These are phyloP conservation scores for Lomographa bimaculata DNA, from an alignment of 2,888 invertebrate genomes.

Conservation along the genomic window DNA sequence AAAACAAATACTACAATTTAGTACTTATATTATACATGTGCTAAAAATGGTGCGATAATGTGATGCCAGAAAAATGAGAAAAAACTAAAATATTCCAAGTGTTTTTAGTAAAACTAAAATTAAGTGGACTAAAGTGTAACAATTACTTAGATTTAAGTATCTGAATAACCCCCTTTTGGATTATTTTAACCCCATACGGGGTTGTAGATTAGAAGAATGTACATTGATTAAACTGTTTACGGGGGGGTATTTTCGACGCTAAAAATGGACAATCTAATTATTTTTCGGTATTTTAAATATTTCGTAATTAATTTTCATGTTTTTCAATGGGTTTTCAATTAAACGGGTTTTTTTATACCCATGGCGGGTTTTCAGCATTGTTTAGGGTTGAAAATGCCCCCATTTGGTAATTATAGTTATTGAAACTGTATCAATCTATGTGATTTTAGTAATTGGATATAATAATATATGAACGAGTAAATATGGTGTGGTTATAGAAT, in stretches of 20 bases:
- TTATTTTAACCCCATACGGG: conserved; percentile 12
- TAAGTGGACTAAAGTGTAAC: conserved; percentile 22
- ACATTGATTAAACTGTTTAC: conserved; percentile 1
- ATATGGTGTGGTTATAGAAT: no score
- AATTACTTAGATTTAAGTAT: conserved; percentile 24
- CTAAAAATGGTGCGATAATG: conserved; percentile 25
- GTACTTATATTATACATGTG: conserved; percentile 16
- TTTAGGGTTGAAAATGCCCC: not conserved
- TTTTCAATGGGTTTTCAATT: no score
- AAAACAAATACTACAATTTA: conserved; percentile 1
- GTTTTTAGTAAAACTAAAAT: conserved; percentile 34
- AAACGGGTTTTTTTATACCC: not conserved
- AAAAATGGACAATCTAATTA: not conserved
- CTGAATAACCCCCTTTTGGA: conserved; percentile 9
- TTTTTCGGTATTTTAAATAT: no score
- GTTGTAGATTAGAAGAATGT: conserved; percentile 1
- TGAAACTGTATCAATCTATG: not conserved
- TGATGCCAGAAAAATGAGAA: conserved; percentile 18
- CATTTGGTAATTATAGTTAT: not conserved
- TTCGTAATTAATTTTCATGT: no score
- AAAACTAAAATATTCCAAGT: conserved; percentile 23
- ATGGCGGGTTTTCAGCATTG: not conserved
- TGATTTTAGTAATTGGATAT: no score
- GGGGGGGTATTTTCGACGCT: not conserved
- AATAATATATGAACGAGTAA: no score